These are phyloP conservation scores for Tridacna crocea DNA, from an alignment of 2,888 invertebrate species.

Conservation along the genomic window DNA sequence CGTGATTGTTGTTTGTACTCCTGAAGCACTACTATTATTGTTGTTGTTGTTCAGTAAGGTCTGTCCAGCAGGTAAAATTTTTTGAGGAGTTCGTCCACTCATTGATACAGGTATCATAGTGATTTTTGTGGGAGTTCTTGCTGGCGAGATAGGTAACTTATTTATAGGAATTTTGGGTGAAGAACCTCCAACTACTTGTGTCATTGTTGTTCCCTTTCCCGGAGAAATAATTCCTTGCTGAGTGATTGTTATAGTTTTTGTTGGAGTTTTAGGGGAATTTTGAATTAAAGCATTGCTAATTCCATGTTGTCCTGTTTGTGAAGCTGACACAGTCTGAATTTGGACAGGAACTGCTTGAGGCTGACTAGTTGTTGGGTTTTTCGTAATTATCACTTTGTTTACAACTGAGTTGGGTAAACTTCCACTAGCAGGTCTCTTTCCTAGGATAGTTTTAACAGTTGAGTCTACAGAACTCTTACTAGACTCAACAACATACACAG, in stretches of 20 bases:
- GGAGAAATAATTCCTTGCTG: constrained; percentile 85
- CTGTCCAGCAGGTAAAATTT: constrained; percentile 85
- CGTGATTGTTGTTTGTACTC: constrained; percentile 63
- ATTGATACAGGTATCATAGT: constrained; percentile 85
- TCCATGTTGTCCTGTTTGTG: constrained; percentile 35
- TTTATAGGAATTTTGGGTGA: constrained; percentile 76
- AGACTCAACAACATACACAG: constrained; percentile 49
- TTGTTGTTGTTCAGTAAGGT: constrained; percentile 69
- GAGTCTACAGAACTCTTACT: constrained; percentile 38
- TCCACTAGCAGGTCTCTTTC: constrained; percentile 48
- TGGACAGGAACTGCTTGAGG: constrained; percentile 77
- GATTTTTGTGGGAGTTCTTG: constrained; percentile 86
- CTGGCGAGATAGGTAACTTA: constrained; percentile 80
- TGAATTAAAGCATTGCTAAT: constrained; percentile 56
- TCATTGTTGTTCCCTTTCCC: constrained; percentile 71
- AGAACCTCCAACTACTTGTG: constrained; percentile 70
- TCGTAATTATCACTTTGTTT: constrained; percentile 83
- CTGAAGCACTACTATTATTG: constrained; percentile 61
- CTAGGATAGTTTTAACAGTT: constrained; percentile 29
- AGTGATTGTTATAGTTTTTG: constrained; percentile 88
- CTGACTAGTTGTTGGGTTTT: constrained; percentile 79
- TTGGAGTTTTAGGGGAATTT: constrained; percentile 72
- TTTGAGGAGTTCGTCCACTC: constrained; percentile 88
- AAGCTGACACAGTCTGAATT: constrained; percentile 61
- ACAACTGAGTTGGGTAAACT: constrained; percentile 70